Percentiles rank a stretch among this genome's conserved stretches.
Conservation (phyloP, 2,113 vertebrate species). For the Mobula hypostoma region DNA sequence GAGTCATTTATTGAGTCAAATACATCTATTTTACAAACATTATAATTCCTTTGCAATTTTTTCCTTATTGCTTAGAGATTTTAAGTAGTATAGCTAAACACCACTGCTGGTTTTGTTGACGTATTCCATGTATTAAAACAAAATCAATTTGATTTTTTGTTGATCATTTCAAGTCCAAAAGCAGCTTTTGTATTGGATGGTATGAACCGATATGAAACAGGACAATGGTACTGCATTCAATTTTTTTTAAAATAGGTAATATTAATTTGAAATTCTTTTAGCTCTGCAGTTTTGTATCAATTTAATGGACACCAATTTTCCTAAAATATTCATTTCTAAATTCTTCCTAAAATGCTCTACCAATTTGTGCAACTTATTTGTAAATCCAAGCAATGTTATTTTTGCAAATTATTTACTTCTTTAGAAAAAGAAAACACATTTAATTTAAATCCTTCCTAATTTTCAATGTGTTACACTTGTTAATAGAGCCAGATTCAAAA, state of each 20-base stretch:
- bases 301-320: not conserved
- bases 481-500: not conserved
- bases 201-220: not conserved
- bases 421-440: not conserved
- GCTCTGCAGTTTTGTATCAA: not conserved
- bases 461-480: not conserved
- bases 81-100: not conserved
- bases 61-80: not conserved
- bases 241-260: not conserved
- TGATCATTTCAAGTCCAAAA: not conserved
- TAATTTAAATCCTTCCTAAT: not conserved
- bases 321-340: not conserved
- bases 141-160: not conserved
- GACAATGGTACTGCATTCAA: not conserved
- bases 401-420: not conserved
- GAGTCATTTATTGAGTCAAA: not conserved
- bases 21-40: not conserved
- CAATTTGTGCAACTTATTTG: not conserved
- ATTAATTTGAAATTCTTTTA: not conserved
- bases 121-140: not conserved
- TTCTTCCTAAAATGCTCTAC: not conserved
- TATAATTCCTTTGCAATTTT: not conserved
- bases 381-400: not conserved
- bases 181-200: not conserved
- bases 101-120: not conserved